Base-by-base conservation (phyloP, 1,140 invertebrate species). In the Calliopsis andreniformis region DNA sequence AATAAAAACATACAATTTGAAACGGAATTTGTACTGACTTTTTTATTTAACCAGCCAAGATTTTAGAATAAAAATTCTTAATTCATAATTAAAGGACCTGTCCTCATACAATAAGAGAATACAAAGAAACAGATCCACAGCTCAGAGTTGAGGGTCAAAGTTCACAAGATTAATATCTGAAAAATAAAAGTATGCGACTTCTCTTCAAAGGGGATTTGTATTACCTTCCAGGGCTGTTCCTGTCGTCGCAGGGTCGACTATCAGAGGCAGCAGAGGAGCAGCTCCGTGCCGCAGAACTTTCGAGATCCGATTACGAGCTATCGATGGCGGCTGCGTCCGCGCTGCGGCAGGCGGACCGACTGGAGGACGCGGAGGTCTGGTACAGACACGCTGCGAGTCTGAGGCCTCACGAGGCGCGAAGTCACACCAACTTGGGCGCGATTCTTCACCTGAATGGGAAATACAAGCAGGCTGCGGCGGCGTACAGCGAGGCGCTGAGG, bases 401-500 rank as follows among this genome's bases (percentile, higher is more conserved):
- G 5, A 94, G 94, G 89, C 96, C 96, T 28, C 93, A 97, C 95
- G 96, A 98, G 86, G 95, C 97, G 0, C 94, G 96, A 69, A 96
- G 96, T 66, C 97, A 98, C 90, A 97, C 98, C 86, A 99, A 99
- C 90, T 92, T 98, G 42, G 98, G 98, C 20, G 98, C 98, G 51
- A 98, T 99, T 87, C 92, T 98, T 28, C 98, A 98, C 92, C 92
- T 98, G 58, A 97, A 98, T 89, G 97, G 97, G 12, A 98, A 98
- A 92, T 96, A 97, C 72, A 91, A 92, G 18, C 96, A 98, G 87
- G 98, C 98, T 0, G 96, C 97, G 30, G 91, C 93, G 8, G 96
- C 96, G 63, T 99, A 99, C 90, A 92, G 96, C 70, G 94, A 95
- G 85, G 97, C 98, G 0, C 92, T 98, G 49, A 92, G 94, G 75